Conservation (phyloP, 2,113 vertebrate genomes). For the Syrmaticus mikado region DNA sequence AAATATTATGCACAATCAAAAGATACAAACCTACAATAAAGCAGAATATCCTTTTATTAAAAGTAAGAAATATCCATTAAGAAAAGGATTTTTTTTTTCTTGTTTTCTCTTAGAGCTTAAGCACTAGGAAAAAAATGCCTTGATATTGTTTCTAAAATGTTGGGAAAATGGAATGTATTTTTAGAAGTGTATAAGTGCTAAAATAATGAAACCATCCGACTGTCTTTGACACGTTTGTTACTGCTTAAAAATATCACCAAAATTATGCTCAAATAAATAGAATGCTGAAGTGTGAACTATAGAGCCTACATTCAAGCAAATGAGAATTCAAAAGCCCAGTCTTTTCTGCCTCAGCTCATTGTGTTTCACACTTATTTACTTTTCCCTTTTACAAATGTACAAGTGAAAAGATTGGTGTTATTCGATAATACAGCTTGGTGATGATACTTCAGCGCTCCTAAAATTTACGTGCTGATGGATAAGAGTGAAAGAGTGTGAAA, state of each 20-base stretch:
- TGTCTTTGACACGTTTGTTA: background rate
- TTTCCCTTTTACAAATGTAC: background rate
- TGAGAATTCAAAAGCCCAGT: background rate
- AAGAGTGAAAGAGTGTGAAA: background rate
- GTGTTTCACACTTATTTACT: slow-evolving; percentile 33
- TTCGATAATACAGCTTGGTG: background rate
- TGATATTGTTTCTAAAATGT: background rate
- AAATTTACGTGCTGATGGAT: background rate
- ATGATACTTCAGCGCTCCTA: background rate
- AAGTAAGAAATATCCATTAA: background rate
- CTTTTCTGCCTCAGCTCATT: background rate
- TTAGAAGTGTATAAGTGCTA: background rate
- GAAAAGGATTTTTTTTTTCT: background rate
- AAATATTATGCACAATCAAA: background rate
- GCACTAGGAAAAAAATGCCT: background rate
- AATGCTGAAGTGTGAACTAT: background rate
- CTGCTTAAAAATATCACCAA: background rate
- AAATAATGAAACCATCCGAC: background rate
- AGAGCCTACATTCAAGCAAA: background rate
- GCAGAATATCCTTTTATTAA: background rate
- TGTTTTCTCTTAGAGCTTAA: background rate
- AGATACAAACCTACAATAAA: background rate
- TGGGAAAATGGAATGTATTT: background rate
- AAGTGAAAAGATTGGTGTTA: background rate
- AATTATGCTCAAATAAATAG: background rate